Evolutionary conservation across 1,140 invertebrate species (phyloP), one percentile per base, ranked within the genome.

Genomic region (Aricia agestis): DNA sequence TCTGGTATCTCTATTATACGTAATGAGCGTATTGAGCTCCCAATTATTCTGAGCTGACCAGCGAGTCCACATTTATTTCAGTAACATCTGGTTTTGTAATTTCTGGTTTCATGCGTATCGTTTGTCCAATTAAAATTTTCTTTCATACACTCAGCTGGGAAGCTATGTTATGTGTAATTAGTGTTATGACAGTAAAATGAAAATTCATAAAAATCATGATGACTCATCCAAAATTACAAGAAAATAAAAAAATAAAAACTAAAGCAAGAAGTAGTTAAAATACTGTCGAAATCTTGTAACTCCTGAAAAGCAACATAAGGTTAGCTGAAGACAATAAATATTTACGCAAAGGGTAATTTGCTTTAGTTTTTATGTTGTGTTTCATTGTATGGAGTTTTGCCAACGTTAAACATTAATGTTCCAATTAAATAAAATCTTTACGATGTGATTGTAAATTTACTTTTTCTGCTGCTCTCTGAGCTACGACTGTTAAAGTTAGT

Each of bases 21-120:
- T 63, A 63, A 63, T 19, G 59, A 71, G 72, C 77, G 75, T 70
- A 80, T 73, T 70, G 42, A 31, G 66, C 72, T 73, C 15, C 67
- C 69, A 71, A 72, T 73, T 65, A 70, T 70, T 70, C 63, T 45
- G 59, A 59, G 17, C 65, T 69, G 69, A 73, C 76, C 73, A 69
- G 10, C 70, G 73, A 61, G 17, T 45, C 72, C 69, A 72, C 18
- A 63, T 63, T 59, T 9, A 18, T 63, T 63, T 19, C 9, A 11
- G 17, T 63, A 6, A 63, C 59, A 63, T 63, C 18, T 63, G 59
- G 59, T 18, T 19, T 19, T 19, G 17, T 59, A 19, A 19, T 63
- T 63, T 52, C 13, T 11, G 45, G 45, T 52, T 52, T 52, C 45
- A 52, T 52, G 45, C 13, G 45, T 13, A 52, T 52, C 45, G 45